Conservation (phyloP, 2,113 vertebrate species). For the Chiloscyllium plagiosum region DNA sequence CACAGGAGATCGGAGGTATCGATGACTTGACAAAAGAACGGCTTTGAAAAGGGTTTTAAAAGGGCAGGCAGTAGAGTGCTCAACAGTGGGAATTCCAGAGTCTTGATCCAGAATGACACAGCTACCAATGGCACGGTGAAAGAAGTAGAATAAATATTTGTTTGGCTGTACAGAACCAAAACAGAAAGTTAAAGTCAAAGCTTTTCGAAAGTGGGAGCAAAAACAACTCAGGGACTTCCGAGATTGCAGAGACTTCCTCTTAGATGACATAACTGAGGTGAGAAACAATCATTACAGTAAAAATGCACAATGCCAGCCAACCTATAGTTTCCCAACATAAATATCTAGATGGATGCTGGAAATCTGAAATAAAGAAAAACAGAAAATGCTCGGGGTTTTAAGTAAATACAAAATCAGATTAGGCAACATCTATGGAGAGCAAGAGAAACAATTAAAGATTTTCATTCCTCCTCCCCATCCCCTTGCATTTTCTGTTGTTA, state of each 20-base stretch:
- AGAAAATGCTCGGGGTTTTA: no score
- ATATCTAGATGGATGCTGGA: no score
- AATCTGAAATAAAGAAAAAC: no score
- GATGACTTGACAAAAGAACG: no score
- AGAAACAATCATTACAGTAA: background rate
- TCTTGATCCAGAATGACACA: background rate
- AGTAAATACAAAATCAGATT: no score
- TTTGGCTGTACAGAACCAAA: no score
- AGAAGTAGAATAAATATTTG: background rate
- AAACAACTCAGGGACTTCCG: no score
- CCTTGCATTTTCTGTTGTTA: no score
- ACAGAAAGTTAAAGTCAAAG: background rate
- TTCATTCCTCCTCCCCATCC: no score
- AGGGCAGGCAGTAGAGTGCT: background rate
- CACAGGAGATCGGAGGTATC: background rate
- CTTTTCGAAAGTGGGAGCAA: background rate
- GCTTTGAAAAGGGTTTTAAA: background rate
- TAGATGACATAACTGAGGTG: background rate
- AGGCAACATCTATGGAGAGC: no score
- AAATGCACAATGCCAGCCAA: background rate
- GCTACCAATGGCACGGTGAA: background rate
- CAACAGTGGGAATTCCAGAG: background rate
- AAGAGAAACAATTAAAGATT: no score
- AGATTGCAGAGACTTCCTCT: background rate
- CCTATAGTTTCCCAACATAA: background rate